Conservation (phyloP, 2,113 vertebrate species). For the Neolamprologus toae region DNA sequence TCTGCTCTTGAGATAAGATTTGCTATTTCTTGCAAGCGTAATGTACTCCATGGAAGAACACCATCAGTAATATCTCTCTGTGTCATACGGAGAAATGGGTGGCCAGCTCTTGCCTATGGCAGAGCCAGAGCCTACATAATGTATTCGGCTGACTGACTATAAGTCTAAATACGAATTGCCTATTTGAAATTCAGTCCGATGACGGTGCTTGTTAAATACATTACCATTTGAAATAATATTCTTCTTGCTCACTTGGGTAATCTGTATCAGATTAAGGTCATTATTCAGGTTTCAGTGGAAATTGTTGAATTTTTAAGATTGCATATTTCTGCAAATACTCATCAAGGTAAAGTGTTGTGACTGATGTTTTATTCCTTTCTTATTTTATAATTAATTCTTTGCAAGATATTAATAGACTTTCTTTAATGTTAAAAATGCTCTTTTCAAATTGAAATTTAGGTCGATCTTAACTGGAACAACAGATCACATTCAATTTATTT, state of each 20-base stretch:
- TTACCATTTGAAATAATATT: not conserved
- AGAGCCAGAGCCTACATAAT: not conserved
- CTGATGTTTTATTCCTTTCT: not conserved
- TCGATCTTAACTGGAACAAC: not conserved
- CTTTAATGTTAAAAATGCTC: not conserved
- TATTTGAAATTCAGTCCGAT: slow-evolving; percentile 1
- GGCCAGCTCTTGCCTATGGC: not conserved
- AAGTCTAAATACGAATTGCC: slow-evolving; percentile 9
- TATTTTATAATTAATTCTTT: not conserved
- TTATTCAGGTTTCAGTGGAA: not conserved
- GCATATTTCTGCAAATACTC: not conserved
- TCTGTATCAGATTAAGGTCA: not conserved
- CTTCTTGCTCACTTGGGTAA: not conserved
- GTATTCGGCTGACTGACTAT: not conserved
- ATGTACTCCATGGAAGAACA: slow-evolving; percentile 25
- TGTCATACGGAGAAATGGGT: not conserved
- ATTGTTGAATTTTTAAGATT: not conserved
- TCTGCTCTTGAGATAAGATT: slow-evolving; percentile 37
- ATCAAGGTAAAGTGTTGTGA: not conserved
- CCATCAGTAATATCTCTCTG: slow-evolving; percentile 27
- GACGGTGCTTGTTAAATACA: not conserved
- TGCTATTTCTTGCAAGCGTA: slow-evolving; percentile 17
- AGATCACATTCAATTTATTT: not conserved
- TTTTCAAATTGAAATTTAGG: not conserved
- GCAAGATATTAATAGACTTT: not conserved